These are phyloP conservation scores for Smittia aterrima DNA, from an alignment of 2,888 invertebrate genomes.

Conservation along the genomic window DNA sequence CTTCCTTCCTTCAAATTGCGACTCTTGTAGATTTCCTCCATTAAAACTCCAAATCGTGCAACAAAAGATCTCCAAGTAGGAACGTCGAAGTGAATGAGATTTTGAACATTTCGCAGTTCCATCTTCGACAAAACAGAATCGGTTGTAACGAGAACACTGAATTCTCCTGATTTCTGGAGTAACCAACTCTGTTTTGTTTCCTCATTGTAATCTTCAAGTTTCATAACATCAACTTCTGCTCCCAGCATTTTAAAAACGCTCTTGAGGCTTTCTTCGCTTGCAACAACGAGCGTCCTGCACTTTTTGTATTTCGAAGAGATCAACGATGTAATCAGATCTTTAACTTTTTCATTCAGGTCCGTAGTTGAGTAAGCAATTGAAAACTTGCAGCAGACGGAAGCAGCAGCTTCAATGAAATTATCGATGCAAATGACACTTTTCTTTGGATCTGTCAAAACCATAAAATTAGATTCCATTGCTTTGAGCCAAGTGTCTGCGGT, in stretches of 20 bases:
- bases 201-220: background rate
- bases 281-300: background rate
- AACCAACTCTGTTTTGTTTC: background rate
- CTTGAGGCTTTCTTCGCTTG: background rate
- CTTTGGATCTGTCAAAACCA: constrained; percentile 54
- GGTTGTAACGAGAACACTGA: constrained; percentile 64
- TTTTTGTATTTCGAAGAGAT: background rate
- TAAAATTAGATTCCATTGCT: constrained; percentile 57
- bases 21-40: constrained; percentile 61
- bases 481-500: constrained; percentile 65
- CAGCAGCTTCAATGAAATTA: constrained; percentile 70
- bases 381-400: constrained; percentile 60
- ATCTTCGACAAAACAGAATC: constrained; percentile 56
- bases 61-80: constrained; percentile 68
- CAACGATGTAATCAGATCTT: background rate
- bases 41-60: constrained; percentile 62
- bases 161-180: background rate
- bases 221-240: background rate
- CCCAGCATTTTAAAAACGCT: background rate
- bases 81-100: constrained; percentile 70
- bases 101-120: constrained; percentile 61
- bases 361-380: background rate
- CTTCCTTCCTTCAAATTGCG: constrained; percentile 42
- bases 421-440: constrained; percentile 67
- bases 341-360: background rate